Conservation (phyloP, 2,797 vertebrate genomes). For the Melanotaenia nigrans region DNA sequence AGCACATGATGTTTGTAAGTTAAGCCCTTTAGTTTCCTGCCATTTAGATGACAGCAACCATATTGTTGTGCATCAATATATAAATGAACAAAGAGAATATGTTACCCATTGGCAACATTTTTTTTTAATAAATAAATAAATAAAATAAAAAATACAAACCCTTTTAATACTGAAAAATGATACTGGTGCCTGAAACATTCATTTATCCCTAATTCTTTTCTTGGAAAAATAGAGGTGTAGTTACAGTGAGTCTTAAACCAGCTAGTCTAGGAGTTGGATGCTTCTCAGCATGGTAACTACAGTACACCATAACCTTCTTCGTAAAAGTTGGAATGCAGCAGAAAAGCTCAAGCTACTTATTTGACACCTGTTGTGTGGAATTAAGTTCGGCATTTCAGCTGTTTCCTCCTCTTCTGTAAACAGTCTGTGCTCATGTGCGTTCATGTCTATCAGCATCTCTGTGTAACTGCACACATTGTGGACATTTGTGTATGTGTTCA, state of each 20-base stretch:
- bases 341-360: constrained; percentile 11
- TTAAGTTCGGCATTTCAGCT: constrained; percentile 69
- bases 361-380: constrained; percentile 45
- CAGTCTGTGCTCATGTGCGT: neutral
- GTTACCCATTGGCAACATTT: too few relatives aligned
- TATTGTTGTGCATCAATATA: neutral
- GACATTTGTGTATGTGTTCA: constrained; percentile 5
- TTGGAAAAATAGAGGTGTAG: neutral
- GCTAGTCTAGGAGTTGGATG: neutral
- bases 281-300: neutral
- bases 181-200: too few relatives aligned
- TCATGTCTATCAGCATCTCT: constrained; percentile 7
- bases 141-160: too few relatives aligned
- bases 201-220: neutral
- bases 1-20: neutral
- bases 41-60: neutral
- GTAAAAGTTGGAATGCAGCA: neutral
- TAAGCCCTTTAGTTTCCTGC: neutral
- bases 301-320: constrained; percentile 9
- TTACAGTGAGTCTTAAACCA: neutral
- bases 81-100: neutral
- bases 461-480: neutral
- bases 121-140: too few relatives aligned
- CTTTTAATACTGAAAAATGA: too few relatives aligned
- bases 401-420: constrained; percentile 30